Evolutionary conservation across 2,113 vertebrate genomes (phyloP).

Genomic region (Carassius carassius): DNA sequence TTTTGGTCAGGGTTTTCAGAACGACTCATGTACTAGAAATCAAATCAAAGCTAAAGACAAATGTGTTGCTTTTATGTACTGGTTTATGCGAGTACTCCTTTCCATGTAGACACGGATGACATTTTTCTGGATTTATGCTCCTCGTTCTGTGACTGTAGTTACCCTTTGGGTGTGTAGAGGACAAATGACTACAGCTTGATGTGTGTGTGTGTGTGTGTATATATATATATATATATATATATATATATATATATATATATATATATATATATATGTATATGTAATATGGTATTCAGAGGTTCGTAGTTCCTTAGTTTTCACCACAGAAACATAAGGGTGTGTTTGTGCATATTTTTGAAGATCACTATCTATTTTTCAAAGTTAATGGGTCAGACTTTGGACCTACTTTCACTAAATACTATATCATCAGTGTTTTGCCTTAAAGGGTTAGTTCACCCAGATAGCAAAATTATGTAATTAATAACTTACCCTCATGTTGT

Average conservation of each 20-base stretch:
- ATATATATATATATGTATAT: too few relatives aligned
- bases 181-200: conserved; percentile 13
- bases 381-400: not conserved
- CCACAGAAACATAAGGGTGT: not conserved
- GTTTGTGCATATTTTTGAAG: not conserved
- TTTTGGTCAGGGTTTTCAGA: conserved; percentile 1
- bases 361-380: not conserved
- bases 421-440: not conserved
- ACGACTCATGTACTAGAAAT: too few relatives aligned
- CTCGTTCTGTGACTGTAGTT: conserved; percentile 18
- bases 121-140: conserved; percentile 19
- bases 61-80: conserved; percentile 1
- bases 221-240: too few relatives aligned
- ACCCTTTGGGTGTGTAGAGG: conserved; percentile 27
- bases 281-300: not conserved
- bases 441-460: too few relatives aligned
- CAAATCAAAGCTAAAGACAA: not conserved
- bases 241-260: too few relatives aligned
- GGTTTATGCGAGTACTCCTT: conserved; percentile 5
- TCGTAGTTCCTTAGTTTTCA: not conserved
- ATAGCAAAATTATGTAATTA: too few relatives aligned
- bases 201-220: not conserved
- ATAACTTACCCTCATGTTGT: too few relatives aligned
- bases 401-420: not conserved
- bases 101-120: not conserved